A percentile compares a stretch with the other conserved stretches of the same genome.
Evolutionary conservation across 2,888 invertebrate species (phyloP).

Genomic region (Xylota sylvarum): DNA sequence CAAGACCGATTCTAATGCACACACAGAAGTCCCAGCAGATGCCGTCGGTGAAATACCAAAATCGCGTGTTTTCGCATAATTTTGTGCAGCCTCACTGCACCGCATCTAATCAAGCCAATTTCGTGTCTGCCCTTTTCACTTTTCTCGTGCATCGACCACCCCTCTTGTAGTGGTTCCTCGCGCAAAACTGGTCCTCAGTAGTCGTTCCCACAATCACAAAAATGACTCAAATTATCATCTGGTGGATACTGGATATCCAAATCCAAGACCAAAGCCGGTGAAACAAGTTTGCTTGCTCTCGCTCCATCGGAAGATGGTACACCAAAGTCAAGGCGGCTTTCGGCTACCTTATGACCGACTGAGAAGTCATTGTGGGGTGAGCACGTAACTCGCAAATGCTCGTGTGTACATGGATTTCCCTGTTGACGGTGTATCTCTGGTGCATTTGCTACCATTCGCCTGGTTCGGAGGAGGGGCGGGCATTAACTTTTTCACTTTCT

Average conservation of each 20-base stretch:
- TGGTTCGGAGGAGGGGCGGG: constrained; percentile 18
- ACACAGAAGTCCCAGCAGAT: not conserved
- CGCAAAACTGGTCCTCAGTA: constrained; percentile 35
- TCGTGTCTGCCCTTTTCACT: constrained; percentile 61
- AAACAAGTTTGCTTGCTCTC: constrained; percentile 47
- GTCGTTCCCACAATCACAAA: constrained; percentile 62
- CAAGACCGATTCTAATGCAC: constrained; percentile 46
- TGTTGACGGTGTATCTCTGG: constrained; percentile 37
- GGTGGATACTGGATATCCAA: constrained; percentile 15
- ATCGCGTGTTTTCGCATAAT: constrained; percentile 70
- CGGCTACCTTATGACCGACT: constrained; percentile 64
- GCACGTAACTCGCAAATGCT: constrained; percentile 64
- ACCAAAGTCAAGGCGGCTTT: constrained; percentile 48
- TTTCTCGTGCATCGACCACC: constrained; percentile 17
- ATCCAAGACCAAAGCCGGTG: constrained; percentile 39
- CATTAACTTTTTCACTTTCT: constrained; percentile 81
- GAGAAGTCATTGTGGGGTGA: constrained; percentile 44
- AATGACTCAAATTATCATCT: constrained; percentile 42
- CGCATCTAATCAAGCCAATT: constrained; percentile 25
- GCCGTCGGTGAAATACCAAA: constrained; percentile 14
- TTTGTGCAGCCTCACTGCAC: constrained; percentile 29
- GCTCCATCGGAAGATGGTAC: constrained; percentile 38
- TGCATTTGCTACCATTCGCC: constrained; percentile 28
- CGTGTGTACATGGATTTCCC: constrained; percentile 42
- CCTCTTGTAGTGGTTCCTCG: constrained; percentile 5